phyloP scores from a whole-genome alignment of 2,888 invertebrate genomes.

The Ormyrus rosae region DNA sequence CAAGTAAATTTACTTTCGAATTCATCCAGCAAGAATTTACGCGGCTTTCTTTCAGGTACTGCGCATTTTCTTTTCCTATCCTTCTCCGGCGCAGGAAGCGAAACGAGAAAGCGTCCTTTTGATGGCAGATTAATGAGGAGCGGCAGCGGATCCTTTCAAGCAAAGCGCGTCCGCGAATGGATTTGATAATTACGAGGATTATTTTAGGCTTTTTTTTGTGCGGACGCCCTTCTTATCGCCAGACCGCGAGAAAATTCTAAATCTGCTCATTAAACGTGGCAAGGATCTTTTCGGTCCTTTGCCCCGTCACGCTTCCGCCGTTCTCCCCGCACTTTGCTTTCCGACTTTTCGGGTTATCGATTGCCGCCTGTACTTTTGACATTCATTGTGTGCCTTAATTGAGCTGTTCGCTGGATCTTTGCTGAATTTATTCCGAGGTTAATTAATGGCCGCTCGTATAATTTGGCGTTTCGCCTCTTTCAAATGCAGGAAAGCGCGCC shows the following conservation, averaged over 20 bases:
- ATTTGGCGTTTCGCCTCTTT: constrained; percentile 49
- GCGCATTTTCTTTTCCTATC: constrained; percentile 3
- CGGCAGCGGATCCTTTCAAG: constrained; percentile 71
- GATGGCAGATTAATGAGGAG: constrained; percentile 71
- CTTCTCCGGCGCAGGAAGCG: neutral
- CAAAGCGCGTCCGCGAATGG: constrained; percentile 66
- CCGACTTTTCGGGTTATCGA: constrained; percentile 46
- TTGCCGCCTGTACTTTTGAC: constrained; percentile 50
- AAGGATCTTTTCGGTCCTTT: constrained; percentile 39
- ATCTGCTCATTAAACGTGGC: constrained; percentile 70
- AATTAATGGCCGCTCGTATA: constrained; percentile 55
- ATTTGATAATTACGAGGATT: constrained; percentile 75
- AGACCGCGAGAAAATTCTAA: constrained; percentile 74
- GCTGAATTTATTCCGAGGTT: constrained; percentile 53
- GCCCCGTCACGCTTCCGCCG: neutral
- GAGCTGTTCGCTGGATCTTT: constrained; percentile 61
- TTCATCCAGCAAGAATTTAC: constrained; percentile 24
- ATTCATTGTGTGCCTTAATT: constrained; percentile 64
- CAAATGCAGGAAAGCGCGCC: neutral
- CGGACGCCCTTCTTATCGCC: constrained; percentile 67
- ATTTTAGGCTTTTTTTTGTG: constrained; percentile 68
- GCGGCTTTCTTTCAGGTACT: neutral
- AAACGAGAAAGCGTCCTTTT: constrained; percentile 53
- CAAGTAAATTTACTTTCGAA: constrained; percentile 23
- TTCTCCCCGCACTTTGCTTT: neutral